Evolutionary conservation across 2,113 vertebrate genomes (phyloP), one percentile per base, ranked within the genome.

Genomic region (Eurypyga helias): DNA sequence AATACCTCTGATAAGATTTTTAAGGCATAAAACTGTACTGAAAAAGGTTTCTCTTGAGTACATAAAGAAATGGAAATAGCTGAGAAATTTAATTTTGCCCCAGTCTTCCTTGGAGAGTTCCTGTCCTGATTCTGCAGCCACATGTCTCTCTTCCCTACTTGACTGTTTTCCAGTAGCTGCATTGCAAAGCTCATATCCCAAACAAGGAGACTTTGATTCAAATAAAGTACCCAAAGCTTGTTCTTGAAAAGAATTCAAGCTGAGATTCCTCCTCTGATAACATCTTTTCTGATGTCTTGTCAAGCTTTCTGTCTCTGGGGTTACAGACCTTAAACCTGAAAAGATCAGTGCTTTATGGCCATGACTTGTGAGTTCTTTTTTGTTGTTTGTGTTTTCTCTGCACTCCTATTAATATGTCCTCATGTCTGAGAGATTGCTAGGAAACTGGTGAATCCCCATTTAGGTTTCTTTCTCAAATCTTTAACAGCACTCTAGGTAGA

Each of bases 191-290:
- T 72, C 6, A 4, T 61, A 69, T 64, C 24, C 51, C 69, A 92
- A 82, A 87, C 76, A 89, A 60, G 66, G 41, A 88, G 60, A 92
- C 64, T 92, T 92, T 57, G 80, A 67, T 87, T 84, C 72, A 75
- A 61, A 64, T 57, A 75, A 75, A 83, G 34, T 52, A 93, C 34
- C 48, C 29, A 60, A 64, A 90, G 45, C 10, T 80, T 25, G 15
- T n/a, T 92, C 92, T 87, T 89, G 70, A 94, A 87, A 94, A 97
- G 43, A 94, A 91, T 57, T 90, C 80, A 92, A 57, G 77, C 34
- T 76, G 81, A 85, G 64, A 94, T 89, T 94, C 65, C 55, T 92
- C 58, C 34, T 84, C 84, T 89, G 93, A 94, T 92, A 96, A 80
- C 55, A 58, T 90, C 34, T 88, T 81, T 94, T 90, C 87, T 94